A percentile compares a stretch with the other conserved stretches of the same genome.
Conservation (phyloP, 1,140 invertebrate genomes). For the Bombus pascuorum region DNA sequence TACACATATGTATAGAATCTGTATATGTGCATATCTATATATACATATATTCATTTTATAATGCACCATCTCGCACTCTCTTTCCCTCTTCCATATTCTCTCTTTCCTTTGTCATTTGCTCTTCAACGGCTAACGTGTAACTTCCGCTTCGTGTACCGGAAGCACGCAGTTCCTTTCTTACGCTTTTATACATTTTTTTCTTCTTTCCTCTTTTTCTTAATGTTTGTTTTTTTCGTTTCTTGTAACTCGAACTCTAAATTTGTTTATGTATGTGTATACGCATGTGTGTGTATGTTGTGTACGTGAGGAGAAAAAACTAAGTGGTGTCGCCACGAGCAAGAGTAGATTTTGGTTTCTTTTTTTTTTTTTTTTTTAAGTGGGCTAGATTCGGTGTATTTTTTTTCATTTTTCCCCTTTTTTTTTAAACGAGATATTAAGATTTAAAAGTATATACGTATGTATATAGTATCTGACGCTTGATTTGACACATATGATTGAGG, state of each 20-base stretch:
- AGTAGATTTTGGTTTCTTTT: slow-evolving; percentile 22
- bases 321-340: slow-evolving; percentile 26
- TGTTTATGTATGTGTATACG: slow-evolving; percentile 13
- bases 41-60: slow-evolving; percentile 50
- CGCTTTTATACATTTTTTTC: slow-evolving; percentile 27
- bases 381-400: slow-evolving; percentile 15
- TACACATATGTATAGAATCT: slow-evolving; percentile 50
- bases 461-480: slow-evolving; percentile 60
- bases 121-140: not conserved
- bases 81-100: not conserved
- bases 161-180: slow-evolving; percentile 7
- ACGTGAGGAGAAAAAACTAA: slow-evolving; percentile 33
- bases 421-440: slow-evolving; percentile 29
- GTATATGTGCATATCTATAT: slow-evolving; percentile 47
- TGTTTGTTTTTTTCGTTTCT: slow-evolving; percentile 29
- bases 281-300: slow-evolving; percentile 22
- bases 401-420: slow-evolving; percentile 6
- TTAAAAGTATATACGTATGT: slow-evolving; percentile 72
- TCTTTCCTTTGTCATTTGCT: not conserved
- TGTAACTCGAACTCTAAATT: slow-evolving; percentile 44
- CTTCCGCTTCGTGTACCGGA: not conserved
- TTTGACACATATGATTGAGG: slow-evolving; percentile 82
- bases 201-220: slow-evolving; percentile 11
- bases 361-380: not conserved
- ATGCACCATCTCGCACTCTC: slow-evolving; percentile 19